Conservation (phyloP, 1,140 invertebrate species). For the Psilanteris sp. region DNA sequence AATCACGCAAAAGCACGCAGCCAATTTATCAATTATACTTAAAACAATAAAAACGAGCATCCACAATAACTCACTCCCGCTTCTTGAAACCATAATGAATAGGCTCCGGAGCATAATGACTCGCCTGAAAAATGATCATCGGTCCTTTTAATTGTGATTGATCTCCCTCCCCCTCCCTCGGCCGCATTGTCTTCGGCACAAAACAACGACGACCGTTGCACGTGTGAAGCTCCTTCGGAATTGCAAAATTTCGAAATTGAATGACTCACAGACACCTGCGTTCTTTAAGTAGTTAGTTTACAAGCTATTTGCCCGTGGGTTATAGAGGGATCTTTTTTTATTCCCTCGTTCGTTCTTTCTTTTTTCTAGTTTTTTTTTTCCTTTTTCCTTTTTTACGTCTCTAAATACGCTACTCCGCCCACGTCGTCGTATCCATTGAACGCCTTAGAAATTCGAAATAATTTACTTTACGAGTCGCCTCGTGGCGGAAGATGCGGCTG, state of each 20-base stretch:
- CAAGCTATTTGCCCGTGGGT: constrained; percentile 20
- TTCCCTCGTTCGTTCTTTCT: no score
- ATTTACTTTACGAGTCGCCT: no score
- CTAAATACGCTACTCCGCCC: no score
- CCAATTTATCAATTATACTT: constrained; percentile 14
- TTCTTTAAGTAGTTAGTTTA: constrained; percentile 25
- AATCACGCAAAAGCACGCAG: no score
- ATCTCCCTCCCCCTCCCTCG: no score
- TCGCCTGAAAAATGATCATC: constrained; percentile 25
- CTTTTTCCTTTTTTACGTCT: no score
- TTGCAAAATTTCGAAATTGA: constrained; percentile 46
- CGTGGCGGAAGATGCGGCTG: no score
- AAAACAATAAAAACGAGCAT: constrained; percentile 12
- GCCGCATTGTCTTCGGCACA: constrained; percentile 7
- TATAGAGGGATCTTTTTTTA: no score
- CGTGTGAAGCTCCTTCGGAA: constrained; percentile 22
- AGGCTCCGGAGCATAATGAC: constrained; percentile 16
- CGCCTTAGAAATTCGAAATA: no score
- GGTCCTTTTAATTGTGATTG: constrained; percentile 25
- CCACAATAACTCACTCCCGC: constrained; percentile 17
- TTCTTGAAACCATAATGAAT: constrained; percentile 23
- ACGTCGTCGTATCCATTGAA: no score
- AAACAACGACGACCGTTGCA: constrained; percentile 14
- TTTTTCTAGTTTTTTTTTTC: no score
- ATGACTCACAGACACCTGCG: constrained; percentile 48